Conservation (phyloP, 1,140 invertebrate genomes). For the Ridgeia piscesae region DNA sequence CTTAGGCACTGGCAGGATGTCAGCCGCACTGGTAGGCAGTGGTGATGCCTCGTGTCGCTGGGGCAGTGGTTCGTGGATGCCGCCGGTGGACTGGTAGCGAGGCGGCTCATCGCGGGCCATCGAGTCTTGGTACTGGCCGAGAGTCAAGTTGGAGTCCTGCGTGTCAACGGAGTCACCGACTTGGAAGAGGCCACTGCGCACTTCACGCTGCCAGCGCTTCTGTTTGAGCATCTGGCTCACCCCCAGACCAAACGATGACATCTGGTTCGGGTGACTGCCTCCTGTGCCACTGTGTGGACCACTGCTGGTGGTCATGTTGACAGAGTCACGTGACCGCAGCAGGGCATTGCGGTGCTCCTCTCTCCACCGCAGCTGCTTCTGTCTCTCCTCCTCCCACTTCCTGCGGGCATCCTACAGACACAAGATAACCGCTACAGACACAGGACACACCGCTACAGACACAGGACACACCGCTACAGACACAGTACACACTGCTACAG, state of each 20-base stretch:
- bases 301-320: not conserved
- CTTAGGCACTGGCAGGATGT: constrained; percentile 5
- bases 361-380: constrained; percentile 43
- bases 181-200: constrained; percentile 8
- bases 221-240: constrained; percentile 3
- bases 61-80: not conserved
- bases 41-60: not conserved
- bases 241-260: constrained; percentile 3
- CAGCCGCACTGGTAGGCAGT: not conserved
- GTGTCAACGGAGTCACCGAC: constrained; percentile 18
- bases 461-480: too few relatives aligned
- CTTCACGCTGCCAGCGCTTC: constrained; percentile 17
- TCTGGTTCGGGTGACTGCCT: not conserved
- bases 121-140: not conserved
- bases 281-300: not conserved
- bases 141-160: constrained; percentile 15
- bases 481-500: not conserved
- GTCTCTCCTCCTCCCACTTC: constrained; percentile 42
- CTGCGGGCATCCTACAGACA: constrained; percentile 40
- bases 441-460: not conserved
- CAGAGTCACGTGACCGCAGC: constrained; percentile 19
- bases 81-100: not conserved
- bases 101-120: not conserved
- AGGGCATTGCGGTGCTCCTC: constrained; percentile 29
- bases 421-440: not conserved